phyloP scores from a whole-genome alignment of 2,888 invertebrate species.

The Macaria notata region DNA sequence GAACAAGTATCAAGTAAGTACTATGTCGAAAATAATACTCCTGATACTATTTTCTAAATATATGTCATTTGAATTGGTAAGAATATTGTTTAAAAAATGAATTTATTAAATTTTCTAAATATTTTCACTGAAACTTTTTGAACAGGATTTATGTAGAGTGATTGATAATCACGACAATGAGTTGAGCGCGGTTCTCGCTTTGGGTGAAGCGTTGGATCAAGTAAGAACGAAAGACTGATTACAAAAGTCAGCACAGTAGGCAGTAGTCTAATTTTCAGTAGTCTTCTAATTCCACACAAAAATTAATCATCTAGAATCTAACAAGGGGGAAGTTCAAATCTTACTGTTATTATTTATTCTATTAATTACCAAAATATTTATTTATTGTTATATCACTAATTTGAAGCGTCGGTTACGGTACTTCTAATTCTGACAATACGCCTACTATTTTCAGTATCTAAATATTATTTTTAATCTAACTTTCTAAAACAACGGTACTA shows the following conservation, averaged over 20 bases:
- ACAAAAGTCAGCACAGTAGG: constrained; percentile 64
- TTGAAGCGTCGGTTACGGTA: constrained; percentile 48
- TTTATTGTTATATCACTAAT: constrained; percentile 41
- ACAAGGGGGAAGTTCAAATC: constrained; percentile 38
- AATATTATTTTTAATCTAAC: constrained; percentile 25
- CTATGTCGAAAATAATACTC: neutral
- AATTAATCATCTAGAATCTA: constrained; percentile 48
- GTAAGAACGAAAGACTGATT: constrained; percentile 82
- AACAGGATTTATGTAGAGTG: constrained; percentile 89
- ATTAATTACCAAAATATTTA: constrained; percentile 19
- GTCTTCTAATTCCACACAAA: constrained; percentile 63
- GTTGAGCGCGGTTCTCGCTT: constrained; percentile 86
- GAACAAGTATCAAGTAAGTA: constrained; percentile 92
- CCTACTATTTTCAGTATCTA: constrained; percentile 23
- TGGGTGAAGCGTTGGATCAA: constrained; percentile 92
- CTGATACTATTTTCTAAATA: neutral
- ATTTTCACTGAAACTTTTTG: constrained; percentile 58
- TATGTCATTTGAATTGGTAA: neutral
- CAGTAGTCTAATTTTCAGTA: constrained; percentile 75
- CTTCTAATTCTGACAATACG: constrained; percentile 42
- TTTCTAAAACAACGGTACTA: constrained; percentile 53
- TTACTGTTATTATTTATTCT: constrained; percentile 10
- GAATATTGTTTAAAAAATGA: neutral
- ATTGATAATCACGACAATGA: constrained; percentile 87
- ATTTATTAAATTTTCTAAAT: constrained; percentile 17